These are phyloP conservation scores for Drosophila arawakana DNA, from an alignment of 1,140 invertebrate species.

Conservation along the genomic window DNA sequence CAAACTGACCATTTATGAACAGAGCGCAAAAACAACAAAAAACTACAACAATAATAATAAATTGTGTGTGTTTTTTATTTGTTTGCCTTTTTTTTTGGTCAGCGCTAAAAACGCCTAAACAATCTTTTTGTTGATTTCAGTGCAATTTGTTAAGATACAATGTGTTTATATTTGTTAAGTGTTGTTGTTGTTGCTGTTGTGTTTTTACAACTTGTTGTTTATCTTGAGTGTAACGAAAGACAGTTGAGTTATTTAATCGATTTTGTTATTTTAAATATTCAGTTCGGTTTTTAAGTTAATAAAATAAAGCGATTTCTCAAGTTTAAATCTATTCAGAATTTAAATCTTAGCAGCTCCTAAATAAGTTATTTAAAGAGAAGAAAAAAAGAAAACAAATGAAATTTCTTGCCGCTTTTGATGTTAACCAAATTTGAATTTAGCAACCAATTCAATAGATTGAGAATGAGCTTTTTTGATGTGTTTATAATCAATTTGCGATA, in stretches of 20 bases:
- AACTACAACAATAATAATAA: constrained; percentile 45
- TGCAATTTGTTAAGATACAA: constrained; percentile 46
- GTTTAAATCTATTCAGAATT: neutral
- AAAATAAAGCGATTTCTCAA: neutral
- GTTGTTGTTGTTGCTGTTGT: neutral
- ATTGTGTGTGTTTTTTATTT: constrained; percentile 28
- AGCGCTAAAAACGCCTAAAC: constrained; percentile 66
- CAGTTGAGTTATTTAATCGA: constrained; percentile 17
- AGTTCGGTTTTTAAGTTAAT: neutral
- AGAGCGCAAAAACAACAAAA: constrained; percentile 15
- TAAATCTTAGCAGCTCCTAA: neutral
- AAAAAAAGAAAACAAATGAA: constrained; percentile 14
- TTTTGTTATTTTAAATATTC: constrained; percentile 8
- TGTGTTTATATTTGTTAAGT: constrained; percentile 11
- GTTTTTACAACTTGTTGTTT: neutral
- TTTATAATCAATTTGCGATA: constrained; percentile 52
- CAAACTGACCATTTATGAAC: constrained; percentile 70
- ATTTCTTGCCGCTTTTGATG: constrained; percentile 34
- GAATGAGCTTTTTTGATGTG: constrained; percentile 35
- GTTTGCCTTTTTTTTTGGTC: constrained; percentile 31
- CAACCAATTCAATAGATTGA: constrained; percentile 27
- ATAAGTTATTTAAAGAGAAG: neutral
- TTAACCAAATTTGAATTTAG: constrained; percentile 45
- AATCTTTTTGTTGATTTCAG: constrained; percentile 52
- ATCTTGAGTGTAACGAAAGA: constrained; percentile 12